Conservation (phyloP, 2,797 vertebrate genomes). For the Pteronotus mesoamericanus region DNA sequence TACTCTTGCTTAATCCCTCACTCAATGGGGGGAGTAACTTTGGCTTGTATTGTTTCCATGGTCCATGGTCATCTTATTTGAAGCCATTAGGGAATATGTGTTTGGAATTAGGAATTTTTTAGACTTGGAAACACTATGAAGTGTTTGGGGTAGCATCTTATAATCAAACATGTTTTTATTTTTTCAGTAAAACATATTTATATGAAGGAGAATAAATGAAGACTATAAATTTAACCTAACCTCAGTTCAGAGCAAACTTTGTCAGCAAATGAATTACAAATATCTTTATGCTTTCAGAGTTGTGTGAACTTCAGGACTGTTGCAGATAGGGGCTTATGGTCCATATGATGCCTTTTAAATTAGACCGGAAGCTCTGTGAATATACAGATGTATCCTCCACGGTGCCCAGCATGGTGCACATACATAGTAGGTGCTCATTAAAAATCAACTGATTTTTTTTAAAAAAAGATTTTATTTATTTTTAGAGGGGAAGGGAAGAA, state of each 20-base stretch:
- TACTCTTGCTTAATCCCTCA: not conserved
- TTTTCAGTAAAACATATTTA: conserved; percentile 12
- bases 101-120: conserved; percentile 3
- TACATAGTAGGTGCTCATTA: not conserved
- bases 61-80: not conserved
- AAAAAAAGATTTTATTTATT: too few species aligned
- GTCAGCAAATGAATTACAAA: not conserved
- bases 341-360: not conserved
- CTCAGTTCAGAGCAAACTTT: not conserved
- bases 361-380: not conserved
- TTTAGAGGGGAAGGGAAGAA: too few species aligned
- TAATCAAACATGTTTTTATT: not conserved
- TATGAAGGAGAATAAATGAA: not conserved
- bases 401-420: not conserved
- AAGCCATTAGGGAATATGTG: not conserved
- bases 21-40: not conserved
- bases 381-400: not conserved
- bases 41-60: not conserved
- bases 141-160: not conserved
- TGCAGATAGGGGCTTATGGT: not conserved
- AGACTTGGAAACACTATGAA: not conserved
- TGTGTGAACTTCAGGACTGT: conserved; percentile 26
- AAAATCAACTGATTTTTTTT: not conserved
- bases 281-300: not conserved
- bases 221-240: not conserved